phyloP scores from a whole-genome alignment of 2,797 vertebrate genomes.

The Sebastiscus tertius region DNA sequence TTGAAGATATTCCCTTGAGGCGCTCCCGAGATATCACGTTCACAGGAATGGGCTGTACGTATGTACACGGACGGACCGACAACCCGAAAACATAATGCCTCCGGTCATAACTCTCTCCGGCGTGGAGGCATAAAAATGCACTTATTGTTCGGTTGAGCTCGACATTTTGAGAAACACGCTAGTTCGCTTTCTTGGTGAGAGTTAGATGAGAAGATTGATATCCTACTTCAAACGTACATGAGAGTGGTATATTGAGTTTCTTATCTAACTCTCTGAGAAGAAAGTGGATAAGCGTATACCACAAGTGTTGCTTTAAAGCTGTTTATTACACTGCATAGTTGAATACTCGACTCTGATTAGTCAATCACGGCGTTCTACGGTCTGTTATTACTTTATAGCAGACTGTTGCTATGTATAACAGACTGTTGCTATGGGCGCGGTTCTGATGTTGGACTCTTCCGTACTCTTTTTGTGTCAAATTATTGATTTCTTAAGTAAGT shows the following conservation, averaged over 20 bases:
- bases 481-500: no score
- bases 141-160: not conserved
- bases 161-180: not conserved
- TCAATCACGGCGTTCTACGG: no score
- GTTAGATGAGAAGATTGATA: not conserved
- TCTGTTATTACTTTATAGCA: no score
- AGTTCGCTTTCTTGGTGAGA: not conserved
- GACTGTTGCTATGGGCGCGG: no score
- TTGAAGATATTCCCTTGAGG: no score
- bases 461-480: no score
- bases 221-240: not conserved
- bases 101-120: rapidly evolving
- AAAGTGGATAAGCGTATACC: rapidly evolving
- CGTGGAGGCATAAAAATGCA: not conserved
- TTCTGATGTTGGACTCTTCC: rapidly evolving
- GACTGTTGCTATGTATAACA: no score
- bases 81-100: no score
- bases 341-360: no score
- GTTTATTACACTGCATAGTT: not conserved
- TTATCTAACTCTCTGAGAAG: not conserved
- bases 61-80: no score
- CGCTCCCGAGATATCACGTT: no score
- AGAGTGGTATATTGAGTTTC: not conserved
- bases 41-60: no score
- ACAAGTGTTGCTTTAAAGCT: not conserved